Evolutionary conservation across 2,797 vertebrate genomes (phyloP).

Genomic region (Melanotaenia trifasciata): DNA sequence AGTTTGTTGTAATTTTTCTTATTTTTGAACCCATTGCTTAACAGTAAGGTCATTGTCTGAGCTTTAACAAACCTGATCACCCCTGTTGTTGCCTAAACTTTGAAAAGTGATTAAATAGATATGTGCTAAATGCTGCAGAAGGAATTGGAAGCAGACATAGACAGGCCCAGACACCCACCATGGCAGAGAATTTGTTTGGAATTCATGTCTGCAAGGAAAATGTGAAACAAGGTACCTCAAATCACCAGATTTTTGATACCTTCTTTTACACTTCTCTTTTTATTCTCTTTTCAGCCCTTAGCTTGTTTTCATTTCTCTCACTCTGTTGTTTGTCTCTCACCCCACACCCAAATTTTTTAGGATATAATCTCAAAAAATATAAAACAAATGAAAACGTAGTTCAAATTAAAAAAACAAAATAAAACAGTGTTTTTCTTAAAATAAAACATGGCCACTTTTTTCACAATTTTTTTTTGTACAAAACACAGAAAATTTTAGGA

Average conservation of each 20-base stretch:
- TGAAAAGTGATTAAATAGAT: conserved; percentile 75
- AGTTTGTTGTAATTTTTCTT: not conserved
- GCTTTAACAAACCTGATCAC: conserved; percentile 29
- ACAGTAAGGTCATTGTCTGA: conserved; percentile 1
- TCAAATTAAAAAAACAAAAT: not conserved
- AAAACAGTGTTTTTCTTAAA: conserved; percentile 4
- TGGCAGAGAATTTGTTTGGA: conserved; percentile 89
- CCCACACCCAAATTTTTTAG: too few relatives aligned
- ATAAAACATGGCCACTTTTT: not conserved
- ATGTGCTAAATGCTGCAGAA: conserved; percentile 82
- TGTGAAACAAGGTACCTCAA: conserved; percentile 81
- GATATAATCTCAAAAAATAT: not conserved
- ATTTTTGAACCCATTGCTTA: conserved; percentile 2
- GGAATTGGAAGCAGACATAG: conserved; percentile 78
- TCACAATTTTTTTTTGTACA: not conserved
- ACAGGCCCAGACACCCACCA: conserved; percentile 87
- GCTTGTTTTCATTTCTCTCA: not conserved
- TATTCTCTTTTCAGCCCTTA: conserved; percentile 4
- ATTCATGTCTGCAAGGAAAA: conserved; percentile 90
- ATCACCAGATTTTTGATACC: conserved; percentile 71
- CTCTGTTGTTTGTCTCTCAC: not conserved
- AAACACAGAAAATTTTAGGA: conserved; percentile 16
- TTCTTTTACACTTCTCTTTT: conserved; percentile 29
- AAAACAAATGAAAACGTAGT: not conserved
- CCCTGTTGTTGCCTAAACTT: conserved; percentile 61